Conservation (phyloP, 2,797 vertebrate genomes). For the Leptoclinus maculatus region DNA sequence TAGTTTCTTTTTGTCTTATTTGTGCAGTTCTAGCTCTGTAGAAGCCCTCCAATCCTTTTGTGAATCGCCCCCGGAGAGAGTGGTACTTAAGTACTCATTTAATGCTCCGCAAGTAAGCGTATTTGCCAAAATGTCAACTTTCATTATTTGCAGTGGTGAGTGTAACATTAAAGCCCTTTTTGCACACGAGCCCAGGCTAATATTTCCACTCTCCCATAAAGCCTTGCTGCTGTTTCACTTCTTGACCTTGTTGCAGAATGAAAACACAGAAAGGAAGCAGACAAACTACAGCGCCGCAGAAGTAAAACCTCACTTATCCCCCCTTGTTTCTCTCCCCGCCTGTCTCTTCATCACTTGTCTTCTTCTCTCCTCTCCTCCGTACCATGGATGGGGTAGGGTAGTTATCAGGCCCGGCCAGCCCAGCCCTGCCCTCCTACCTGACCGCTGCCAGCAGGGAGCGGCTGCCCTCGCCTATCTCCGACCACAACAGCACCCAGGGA, state of each 20-base stretch:
- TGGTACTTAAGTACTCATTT: not conserved
- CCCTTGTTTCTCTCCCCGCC: conserved; percentile 8
- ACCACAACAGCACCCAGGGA: conserved; percentile 94
- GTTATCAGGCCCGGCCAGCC: conserved; percentile 86
- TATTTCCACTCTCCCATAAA: not conserved
- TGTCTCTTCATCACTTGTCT: conserved; percentile 29
- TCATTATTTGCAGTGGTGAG: not conserved
- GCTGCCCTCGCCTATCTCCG: conserved; percentile 92
- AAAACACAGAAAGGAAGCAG: not conserved
- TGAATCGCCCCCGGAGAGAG: not conserved
- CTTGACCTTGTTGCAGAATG: not conserved
- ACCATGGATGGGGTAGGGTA: conserved; percentile 53
- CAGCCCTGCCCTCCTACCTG: conserved; percentile 88
- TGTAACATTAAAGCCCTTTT: not conserved
- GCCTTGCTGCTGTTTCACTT: not conserved
- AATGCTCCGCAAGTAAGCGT: not conserved
- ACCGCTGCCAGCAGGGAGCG: conserved; percentile 88
- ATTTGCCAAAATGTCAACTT: not conserved
- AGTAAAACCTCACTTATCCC: not conserved
- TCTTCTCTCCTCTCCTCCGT: conserved; percentile 43
- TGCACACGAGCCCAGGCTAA: not conserved
- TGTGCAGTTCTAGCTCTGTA: not conserved
- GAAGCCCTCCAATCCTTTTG: not conserved
- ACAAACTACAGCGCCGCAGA: not conserved
- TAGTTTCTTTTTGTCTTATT: not conserved